Base-by-base conservation (phyloP, 2,888 invertebrate genomes). In the Mythimna impura region DNA sequence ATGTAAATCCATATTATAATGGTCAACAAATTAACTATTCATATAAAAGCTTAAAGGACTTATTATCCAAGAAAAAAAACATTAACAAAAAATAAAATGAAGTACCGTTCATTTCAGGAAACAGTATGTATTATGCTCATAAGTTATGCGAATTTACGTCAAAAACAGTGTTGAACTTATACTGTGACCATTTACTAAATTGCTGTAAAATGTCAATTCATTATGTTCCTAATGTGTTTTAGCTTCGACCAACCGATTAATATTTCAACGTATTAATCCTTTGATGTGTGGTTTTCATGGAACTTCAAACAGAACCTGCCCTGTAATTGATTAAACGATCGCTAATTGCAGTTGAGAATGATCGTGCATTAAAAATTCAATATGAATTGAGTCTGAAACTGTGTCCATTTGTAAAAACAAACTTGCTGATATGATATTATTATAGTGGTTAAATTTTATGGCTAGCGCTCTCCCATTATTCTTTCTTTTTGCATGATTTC, bases 261-360 rank as follows among this genome's bases (percentile, higher is more conserved):
- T 78, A 80, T 79, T 69, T 78, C 64, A 79, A 34, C 71, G 71
- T 71, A 71, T 66, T 70, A 73, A 68, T 73, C 75, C 82, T 86
- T 87, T 87, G 78, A 80, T 73, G 71, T 81, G 50, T 50, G 67
- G 78, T 71, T 78, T 86, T 80, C 73, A 79, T 25, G 67, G 71
- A 76, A 80, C 65, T 78, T 85, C 78, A 83, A 85, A 87, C 76
- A 73, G 61, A 64, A 60, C 65, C 43, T 77, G 74, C 86, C 83
- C 84, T 89, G 82, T 90, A 88, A 89, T 90, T 89, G 85, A 79
- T 80, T 78, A 79, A 87, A 87, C 64, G 86, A 73, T 74, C 14
- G 66, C 61, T 87, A 82, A 87, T 87, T 86, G 82, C 66, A 66
- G 57, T 57, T 58, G 57, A 65, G 65, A 73, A 71, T 85, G 58